phyloP scores from a whole-genome alignment of 2,113 vertebrate species.

The Burhinus bistriatus region DNA sequence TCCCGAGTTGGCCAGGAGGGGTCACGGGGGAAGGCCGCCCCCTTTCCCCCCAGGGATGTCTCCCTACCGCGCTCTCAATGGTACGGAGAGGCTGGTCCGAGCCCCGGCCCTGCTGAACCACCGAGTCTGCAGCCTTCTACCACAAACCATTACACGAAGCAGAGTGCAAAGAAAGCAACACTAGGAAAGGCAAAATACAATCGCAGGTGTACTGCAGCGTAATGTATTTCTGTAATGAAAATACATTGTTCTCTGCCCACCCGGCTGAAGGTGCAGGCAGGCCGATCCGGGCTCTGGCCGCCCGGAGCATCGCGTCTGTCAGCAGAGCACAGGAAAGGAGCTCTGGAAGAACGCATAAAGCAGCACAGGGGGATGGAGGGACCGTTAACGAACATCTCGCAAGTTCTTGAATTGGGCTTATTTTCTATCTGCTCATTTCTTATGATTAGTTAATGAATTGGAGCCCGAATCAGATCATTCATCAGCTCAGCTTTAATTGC shows the following conservation, averaged over 20 bases:
- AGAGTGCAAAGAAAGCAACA: background rate
- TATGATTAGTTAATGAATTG: background rate
- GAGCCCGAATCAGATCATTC: background rate
- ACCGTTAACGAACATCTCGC: background rate
- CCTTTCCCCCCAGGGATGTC: too few species aligned
- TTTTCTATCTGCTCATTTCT: background rate
- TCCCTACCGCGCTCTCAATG: background rate
- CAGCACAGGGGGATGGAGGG: background rate
- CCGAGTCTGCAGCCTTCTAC: background rate
- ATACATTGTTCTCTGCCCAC: background rate
- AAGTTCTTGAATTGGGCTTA: background rate
- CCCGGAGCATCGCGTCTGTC: fast-evolving
- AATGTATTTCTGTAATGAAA: background rate
- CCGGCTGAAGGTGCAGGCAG: background rate
- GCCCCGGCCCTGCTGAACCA: background rate
- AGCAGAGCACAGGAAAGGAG: background rate
- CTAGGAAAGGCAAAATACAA: background rate
- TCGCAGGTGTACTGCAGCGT: background rate
- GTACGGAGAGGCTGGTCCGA: background rate
- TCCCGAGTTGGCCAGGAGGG: background rate
- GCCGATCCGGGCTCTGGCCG: background rate
- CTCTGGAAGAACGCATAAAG: background rate
- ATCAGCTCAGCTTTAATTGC: background rate
- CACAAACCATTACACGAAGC: background rate
- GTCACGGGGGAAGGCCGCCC: background rate